Base-by-base conservation (phyloP, 2,797 vertebrate genomes). In the Hapalemur alaotrensis region DNA sequence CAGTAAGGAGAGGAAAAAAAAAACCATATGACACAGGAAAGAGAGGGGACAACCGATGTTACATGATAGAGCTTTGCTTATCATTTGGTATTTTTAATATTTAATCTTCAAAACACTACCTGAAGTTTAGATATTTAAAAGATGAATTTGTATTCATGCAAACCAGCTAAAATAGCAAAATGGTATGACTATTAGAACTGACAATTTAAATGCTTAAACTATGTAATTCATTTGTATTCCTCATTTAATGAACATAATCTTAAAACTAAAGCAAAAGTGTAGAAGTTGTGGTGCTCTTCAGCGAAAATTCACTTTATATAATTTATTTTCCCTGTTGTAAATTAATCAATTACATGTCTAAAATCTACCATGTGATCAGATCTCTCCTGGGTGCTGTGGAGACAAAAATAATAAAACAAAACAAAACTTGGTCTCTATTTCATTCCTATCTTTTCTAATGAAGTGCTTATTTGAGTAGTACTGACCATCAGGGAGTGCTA, bases 321-420 rank as follows among this genome's bases (percentile, higher is more conserved):
- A 89, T 91, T 96, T 78, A 89, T 13, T 92, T 88, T 73, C 46
- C 32, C 18, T 50, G n/a, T 70, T 90, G 38, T 76, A 90, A 97
- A 94, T 97, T 95, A 96, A 96, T 93, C 84, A 93, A 73, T 90
- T 96, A 43, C 61, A 90, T 76, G 87, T 87, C 86, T 18, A 84
- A 78, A 15, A 90, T 75, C 48, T 84, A 92, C 67, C 76, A 90
- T 25, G 35, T 94, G 81, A 82, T 41, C 22, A 95, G 76, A 93
- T 72, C 59, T 95, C 54, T 69, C 48, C 23, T 72, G 57, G 72
- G 61, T 73, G n/a, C 32, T 73, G 4, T 59, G 50, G 43, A 94
- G 69, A 95, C 61, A 72, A 80, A 83, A 86, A 72, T 14, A 78
- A 69, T 32, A 35, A 41, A 82, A 89, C n/a, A 52, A 65, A 88